Conservation (phyloP, 2,113 vertebrate genomes). For the Corythoichthys intestinalis region DNA sequence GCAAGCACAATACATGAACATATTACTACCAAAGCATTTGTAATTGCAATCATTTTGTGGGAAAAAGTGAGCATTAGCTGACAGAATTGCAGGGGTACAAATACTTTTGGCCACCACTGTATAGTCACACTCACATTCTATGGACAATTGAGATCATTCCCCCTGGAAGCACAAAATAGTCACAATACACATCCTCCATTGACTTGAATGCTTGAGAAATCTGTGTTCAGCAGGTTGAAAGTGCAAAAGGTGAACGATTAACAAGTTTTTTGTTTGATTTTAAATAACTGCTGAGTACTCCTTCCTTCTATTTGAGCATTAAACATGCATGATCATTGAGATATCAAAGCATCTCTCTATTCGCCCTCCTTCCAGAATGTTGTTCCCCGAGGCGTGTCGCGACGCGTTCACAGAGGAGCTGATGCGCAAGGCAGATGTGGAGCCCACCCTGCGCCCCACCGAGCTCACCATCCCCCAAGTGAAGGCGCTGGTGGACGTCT, state of each 20-base stretch:
- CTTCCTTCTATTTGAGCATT: conserved; percentile 51
- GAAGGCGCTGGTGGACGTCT: conserved; percentile 78
- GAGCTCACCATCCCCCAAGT: conserved; percentile 83
- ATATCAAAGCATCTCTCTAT: conserved; percentile 46
- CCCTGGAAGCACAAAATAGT: too few relatives aligned
- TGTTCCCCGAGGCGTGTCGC: conserved; percentile 85
- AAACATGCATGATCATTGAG: conserved; percentile 47
- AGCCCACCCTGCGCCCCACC: conserved; percentile 81
- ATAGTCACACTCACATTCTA: too few relatives aligned
- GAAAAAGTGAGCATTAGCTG: too few relatives aligned
- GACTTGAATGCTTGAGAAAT: not conserved
- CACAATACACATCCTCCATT: too few relatives aligned
- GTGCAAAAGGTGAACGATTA: conserved; percentile 43
- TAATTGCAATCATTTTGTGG: too few relatives aligned
- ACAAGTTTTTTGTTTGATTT: conserved; percentile 55
- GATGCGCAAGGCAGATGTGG: conserved; percentile 79
- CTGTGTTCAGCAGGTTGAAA: not conserved
- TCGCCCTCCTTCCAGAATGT: conserved; percentile 68
- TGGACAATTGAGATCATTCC: too few relatives aligned
- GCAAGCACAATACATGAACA: too few relatives aligned
- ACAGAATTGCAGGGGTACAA: too few relatives aligned
- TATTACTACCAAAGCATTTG: too few relatives aligned
- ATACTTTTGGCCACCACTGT: too few relatives aligned
- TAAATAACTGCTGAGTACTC: conserved; percentile 42
- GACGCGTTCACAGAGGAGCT: conserved; percentile 76